Percentiles rank a stretch among this genome's conserved stretches.
Evolutionary conservation across 1,140 invertebrate species (phyloP).

Genomic region (Drosophila arawakana): DNA sequence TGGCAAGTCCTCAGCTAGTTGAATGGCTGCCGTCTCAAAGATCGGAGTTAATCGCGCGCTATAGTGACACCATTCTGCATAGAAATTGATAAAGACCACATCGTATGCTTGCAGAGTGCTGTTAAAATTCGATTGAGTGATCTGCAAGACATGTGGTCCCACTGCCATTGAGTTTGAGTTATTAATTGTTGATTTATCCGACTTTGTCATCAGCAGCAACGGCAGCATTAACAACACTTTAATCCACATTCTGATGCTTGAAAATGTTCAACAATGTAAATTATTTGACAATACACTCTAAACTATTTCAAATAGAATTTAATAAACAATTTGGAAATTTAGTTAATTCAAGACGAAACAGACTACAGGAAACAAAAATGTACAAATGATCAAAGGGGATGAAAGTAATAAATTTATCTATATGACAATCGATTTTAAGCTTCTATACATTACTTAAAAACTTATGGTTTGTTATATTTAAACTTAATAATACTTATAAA

Average conservation of each 20-base stretch:
- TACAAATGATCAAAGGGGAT: background rate
- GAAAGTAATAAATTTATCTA: background rate
- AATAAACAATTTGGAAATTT: background rate
- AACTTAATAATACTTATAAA: too few relatives aligned
- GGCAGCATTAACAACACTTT: background rate
- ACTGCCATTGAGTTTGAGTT: background rate
- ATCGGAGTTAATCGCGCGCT: conserved; percentile 45
- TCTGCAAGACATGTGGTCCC: conserved; percentile 28
- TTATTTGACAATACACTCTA: conserved; percentile 6
- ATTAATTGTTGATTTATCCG: background rate
- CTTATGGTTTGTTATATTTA: too few relatives aligned
- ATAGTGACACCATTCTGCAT: conserved; percentile 67
- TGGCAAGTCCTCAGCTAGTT: conserved; percentile 22
- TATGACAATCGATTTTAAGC: too few relatives aligned
- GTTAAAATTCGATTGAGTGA: conserved; percentile 47
- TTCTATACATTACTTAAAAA: too few relatives aligned
- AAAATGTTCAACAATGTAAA: background rate
- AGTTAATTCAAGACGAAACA: background rate
- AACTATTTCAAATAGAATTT: background rate
- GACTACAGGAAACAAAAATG: too few relatives aligned
- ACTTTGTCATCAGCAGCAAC: background rate
- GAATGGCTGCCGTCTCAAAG: conserved; percentile 46
- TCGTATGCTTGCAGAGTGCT: conserved; percentile 35
- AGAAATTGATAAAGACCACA: conserved; percentile 62
- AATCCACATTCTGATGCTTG: conserved; percentile 10